Conservation (phyloP, 2,797 vertebrate genomes). For the Lutjanus campechanus region DNA sequence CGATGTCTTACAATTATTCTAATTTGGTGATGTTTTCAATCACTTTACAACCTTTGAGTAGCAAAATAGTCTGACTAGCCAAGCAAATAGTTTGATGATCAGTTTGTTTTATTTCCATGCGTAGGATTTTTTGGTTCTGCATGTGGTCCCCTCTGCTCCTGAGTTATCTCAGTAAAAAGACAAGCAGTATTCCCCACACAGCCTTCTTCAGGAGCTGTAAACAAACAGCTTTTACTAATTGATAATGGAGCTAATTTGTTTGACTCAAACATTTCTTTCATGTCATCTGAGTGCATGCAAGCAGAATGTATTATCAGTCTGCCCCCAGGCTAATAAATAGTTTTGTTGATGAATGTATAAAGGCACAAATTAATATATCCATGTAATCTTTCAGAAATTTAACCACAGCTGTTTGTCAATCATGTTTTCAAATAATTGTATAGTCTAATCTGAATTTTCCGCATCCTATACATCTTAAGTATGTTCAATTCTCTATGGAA, state of each 20-base stretch:
- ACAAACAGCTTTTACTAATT: conserved; percentile 32
- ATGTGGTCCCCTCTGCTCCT: background rate
- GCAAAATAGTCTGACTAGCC: too few relatives aligned
- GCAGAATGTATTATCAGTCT: background rate
- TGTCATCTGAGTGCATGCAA: conserved; percentile 26
- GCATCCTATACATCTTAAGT: background rate
- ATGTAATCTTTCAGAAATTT: background rate
- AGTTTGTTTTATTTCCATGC: background rate
- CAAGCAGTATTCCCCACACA: background rate
- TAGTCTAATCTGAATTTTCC: background rate
- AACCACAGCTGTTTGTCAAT: background rate
- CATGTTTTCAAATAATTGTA: background rate
- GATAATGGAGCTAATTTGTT: conserved; percentile 31
- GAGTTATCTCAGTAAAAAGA: background rate
- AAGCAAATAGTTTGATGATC: background rate
- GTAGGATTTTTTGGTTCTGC: background rate
- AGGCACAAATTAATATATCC: background rate
- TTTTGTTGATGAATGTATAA: conserved; percentile 5
- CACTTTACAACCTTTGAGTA: background rate
- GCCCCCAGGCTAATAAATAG: conserved; percentile 12
- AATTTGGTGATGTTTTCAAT: background rate
- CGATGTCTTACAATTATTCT: background rate
- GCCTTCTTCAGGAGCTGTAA: conserved; percentile 6
- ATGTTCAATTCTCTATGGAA: background rate
- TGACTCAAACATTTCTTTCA: conserved; percentile 25